A percentile compares a stretch with the other conserved stretches of the same genome.
Conservation (phyloP, 2,797 vertebrate genomes). For the Siniperca obscura region DNA sequence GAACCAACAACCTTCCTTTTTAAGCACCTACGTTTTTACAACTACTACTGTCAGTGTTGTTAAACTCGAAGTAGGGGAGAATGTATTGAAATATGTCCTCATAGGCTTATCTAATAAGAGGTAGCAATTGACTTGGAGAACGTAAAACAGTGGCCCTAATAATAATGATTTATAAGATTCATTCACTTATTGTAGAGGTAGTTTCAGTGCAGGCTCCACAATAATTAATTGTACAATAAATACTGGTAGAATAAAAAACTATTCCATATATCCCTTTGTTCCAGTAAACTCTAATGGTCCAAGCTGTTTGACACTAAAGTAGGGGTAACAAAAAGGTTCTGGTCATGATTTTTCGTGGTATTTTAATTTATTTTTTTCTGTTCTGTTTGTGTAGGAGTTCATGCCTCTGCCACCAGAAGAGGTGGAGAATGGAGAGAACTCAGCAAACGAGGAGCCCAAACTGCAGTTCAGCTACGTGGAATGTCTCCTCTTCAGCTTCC, state of each 20-base stretch:
- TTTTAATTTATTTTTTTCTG: too few species aligned
- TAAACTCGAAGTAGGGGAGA: neutral
- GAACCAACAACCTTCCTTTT: neutral
- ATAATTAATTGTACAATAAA: neutral
- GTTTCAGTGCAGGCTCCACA: neutral
- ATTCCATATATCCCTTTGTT: neutral
- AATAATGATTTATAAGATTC: neutral
- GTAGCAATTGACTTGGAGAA: neutral
- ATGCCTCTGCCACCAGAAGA: conserved; percentile 98
- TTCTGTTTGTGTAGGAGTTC: conserved; percentile 87
- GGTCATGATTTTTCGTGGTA: neutral
- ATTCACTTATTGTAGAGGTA: neutral
- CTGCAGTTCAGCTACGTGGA: conserved; percentile 98
- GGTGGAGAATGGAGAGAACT: conserved; percentile 95
- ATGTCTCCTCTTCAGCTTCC: conserved; percentile 95
- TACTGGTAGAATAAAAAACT: neutral
- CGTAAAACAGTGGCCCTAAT: neutral
- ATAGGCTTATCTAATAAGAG: neutral
- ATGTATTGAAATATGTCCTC: neutral
- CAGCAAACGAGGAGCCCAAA: conserved; percentile 93
- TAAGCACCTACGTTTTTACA: neutral
- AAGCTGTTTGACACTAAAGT: neutral
- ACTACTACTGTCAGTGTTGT: neutral
- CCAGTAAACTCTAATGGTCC: neutral
- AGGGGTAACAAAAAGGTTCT: neutral